Evolutionary conservation across 2,888 invertebrate genomes (phyloP), one percentile per base, ranked within the genome.

Genomic region (Acanthococcus lagerstroemiae): DNA sequence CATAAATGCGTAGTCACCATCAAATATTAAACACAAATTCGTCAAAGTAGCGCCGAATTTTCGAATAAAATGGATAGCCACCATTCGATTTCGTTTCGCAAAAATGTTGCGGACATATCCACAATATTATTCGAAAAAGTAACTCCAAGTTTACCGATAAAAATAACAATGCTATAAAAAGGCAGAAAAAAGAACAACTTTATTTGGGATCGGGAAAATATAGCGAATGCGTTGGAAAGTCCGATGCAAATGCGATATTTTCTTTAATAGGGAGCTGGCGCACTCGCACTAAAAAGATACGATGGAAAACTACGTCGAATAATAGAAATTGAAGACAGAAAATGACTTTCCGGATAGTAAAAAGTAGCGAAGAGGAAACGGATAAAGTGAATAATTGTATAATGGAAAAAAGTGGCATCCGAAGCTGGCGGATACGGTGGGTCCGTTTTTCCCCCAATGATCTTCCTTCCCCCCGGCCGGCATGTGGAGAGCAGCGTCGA

Each of bases 361-460:
- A 61, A 61, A 61, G 61, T 61, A 61, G 61, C 61, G 61, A 61
- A 61, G 61, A 61, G 61, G 61, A 61, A 61, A 50, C 61, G 61
- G 61, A 61, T 61, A 61, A 52, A 61, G 61, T 61, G 61, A 61
- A 52, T 61, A 61, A 61, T 61, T 61, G 61, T 61, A 61, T 61
- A 61, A 61, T 61, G 61, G 61, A 52, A 52, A 61, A 61, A 61
- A 61, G 61, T 52, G 54, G 50, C 61, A 61, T 52, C 61, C 61
- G 48, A 27, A 30, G 52, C 50, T 61, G 37, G 52, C 61, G 61
- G 52, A 52, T 61, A 61, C 61, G 61, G 21, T 61, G 52, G 52
- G 52, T 61, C 61, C 61, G 61, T 61, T 52, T 61, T 61, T 61
- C 48, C 50, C 50, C 30, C 60, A 50, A 60, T 27, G 50, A 50